Evolutionary conservation across 2,797 vertebrate genomes (phyloP), one percentile per base, ranked within the genome.

Genomic region (Melanotaenia boesemani): DNA sequence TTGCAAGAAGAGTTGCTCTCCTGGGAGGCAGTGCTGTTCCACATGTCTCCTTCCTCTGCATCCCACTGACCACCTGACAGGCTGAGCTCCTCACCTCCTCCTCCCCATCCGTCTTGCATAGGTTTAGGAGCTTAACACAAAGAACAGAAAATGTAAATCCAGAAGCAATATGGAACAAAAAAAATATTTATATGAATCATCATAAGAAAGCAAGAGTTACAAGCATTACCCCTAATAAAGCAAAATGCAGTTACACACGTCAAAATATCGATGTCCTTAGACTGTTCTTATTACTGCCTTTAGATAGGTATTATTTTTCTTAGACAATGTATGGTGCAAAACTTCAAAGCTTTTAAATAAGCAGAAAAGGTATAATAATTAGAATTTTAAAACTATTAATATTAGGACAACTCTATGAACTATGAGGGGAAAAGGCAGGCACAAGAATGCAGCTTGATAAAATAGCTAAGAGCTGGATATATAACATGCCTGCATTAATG

Each of bases 61-160:
- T 99, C 98, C 83, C 94, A 95, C 70, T 94, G 94, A 65, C 89
- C 76, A 13, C 91, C 86, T 3, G 93, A 93, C 74, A 94, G 61
- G 79, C 95, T 96, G 87, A 98, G 94, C 88, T 99, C 97, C 2
- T 97, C 92, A 26, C 96, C 96, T 73, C 97, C 97, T 72, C 96
- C 96, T 91, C 97, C 97, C 97, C 98, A 98, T 93, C 96, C 94
- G 26, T 97, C 96, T 97, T 98, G 97, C 97, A 98, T 97, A 97
- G 97, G 94, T 96, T 98, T 99, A 74, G 97, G 95, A 91, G 95
- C 98, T 99, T n/a, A 84, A 79, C 74, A 70, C n/a, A 70, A 36
- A 72, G 3, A 70, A 30, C 2, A 66, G 10, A 62, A 10, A 52
- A 67, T 55, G 24, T 62, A 68, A 67, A 61, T 12, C 18, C 70